Evolutionary conservation across 2,113 vertebrate species (phyloP), one percentile per base, ranked within the genome.

Genomic region (Morone saxatilis): DNA sequence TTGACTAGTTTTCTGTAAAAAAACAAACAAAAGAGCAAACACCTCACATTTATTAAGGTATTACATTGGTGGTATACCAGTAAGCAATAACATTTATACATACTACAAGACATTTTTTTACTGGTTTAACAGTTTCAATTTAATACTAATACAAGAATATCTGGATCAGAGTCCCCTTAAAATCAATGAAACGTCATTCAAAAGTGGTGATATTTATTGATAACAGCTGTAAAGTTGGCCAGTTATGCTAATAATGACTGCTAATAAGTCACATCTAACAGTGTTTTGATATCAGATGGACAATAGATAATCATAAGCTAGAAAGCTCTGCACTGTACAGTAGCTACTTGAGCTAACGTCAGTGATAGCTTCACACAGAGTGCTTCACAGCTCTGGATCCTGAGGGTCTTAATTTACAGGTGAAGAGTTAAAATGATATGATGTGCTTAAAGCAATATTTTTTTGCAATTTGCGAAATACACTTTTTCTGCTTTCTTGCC

Each of bases 381-480:
- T n/a, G 7, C 22, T 45, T 25, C 47, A 56, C 53, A 54, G 47
- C 41, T 61, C 22, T 56, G 56, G 0, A 36, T 43, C 45, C 36
- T 8, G 50, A 25, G 43, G 11, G 31, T 56, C 53, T 50, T 5
- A 5, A 38, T 74, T 54, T 22, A 72, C 65, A 73, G 5, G n/a
- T 0, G 3, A 53, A 17, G 1, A 20, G 59, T 65, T 31, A 40
- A 48, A 71, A 57, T 31, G 31, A 59, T 48, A 25, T 47, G 9
- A 65, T 57, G 16, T 80, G 25, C 60, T 65, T 4, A 65, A 19
- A 65, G 45, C 9, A 51, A 62, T 19, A 62, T 50, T 61, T 61
- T 31, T 31, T 31, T 2, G 51, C 20, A 40, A 4, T 76, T 40
- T 2, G 13, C 5, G 25, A 47, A 11, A 11, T 19, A 53, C 16